A percentile compares a stretch with the other conserved stretches of the same genome.
Conservation (phyloP, 2,797 vertebrate genomes). For the Oryzias sinensis region DNA sequence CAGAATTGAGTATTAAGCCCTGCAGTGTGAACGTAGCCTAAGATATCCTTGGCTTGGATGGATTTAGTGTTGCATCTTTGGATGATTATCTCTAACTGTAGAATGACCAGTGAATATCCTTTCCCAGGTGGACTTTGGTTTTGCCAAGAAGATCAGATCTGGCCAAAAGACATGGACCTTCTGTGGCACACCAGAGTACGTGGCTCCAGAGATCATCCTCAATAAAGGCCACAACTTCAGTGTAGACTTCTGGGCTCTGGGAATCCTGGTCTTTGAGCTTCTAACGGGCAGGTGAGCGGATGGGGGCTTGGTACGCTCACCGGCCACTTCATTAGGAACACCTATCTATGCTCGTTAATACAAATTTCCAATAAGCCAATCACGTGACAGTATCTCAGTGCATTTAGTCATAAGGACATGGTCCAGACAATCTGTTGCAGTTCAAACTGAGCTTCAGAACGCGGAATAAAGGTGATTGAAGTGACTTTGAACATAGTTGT, state of each 20-base stretch:
- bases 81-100: neutral
- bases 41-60: too few relatives aligned
- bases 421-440: too few relatives aligned
- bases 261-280: conserved; percentile 93
- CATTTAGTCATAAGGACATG: too few relatives aligned
- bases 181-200: conserved; percentile 94
- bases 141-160: conserved; percentile 91
- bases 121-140: conserved; percentile 91
- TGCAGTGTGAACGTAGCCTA: too few relatives aligned
- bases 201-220: conserved; percentile 93
- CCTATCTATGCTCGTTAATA: too few relatives aligned
- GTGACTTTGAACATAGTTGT: too few relatives aligned
- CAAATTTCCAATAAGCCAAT: too few relatives aligned
- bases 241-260: conserved; percentile 95
- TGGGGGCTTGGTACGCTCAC: neutral
- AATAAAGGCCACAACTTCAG: conserved; percentile 94
- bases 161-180: conserved; percentile 97
- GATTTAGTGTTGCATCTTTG: neutral
- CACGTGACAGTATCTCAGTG: too few relatives aligned
- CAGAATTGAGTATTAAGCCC: too few relatives aligned
- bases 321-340: too few relatives aligned
- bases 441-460: too few relatives aligned
- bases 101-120: neutral
- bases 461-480: too few relatives aligned
- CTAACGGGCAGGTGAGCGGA: conserved; percentile 87